phyloP scores from a whole-genome alignment of 2,888 invertebrate species.

The Agelastica alni region DNA sequence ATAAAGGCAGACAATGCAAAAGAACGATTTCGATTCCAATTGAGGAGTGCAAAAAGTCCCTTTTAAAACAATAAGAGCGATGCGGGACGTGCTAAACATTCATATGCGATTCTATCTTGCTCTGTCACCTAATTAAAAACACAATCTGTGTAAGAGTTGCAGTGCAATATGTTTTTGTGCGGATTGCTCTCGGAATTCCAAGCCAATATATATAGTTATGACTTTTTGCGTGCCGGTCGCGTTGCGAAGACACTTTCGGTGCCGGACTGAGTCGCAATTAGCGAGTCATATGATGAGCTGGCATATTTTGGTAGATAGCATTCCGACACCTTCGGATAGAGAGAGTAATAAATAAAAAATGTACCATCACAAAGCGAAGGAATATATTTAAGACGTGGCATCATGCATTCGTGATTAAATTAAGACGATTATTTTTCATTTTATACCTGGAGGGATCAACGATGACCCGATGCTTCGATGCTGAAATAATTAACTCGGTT shows the following conservation, averaged over 20 bases:
- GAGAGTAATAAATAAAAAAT: background rate
- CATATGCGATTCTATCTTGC: slow-evolving; percentile 44
- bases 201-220: slow-evolving; percentile 30
- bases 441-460: too few relatives aligned
- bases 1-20: slow-evolving; percentile 43
- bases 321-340: background rate
- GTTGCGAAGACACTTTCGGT: background rate
- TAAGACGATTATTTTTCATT: too few relatives aligned
- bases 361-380: too few relatives aligned
- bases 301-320: slow-evolving; percentile 1
- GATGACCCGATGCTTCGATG: too few relatives aligned
- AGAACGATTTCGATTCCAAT: slow-evolving; percentile 35
- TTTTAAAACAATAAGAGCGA: slow-evolving; percentile 43
- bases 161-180: slow-evolving; percentile 39
- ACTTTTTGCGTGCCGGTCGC: slow-evolving; percentile 20
- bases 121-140: slow-evolving; percentile 48
- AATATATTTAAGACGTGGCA: too few relatives aligned
- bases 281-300: slow-evolving; percentile 9
- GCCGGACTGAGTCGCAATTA: slow-evolving; percentile 3
- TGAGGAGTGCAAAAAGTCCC: slow-evolving; percentile 37
- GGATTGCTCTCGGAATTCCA: slow-evolving; percentile 22
- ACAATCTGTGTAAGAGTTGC: slow-evolving; percentile 42
- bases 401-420: too few relatives aligned
- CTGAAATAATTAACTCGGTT: too few relatives aligned
- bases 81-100: slow-evolving; percentile 47